These are phyloP conservation scores for Augiades crinisus DNA, from an alignment of 2,888 invertebrate species.

Conservation along the genomic window DNA sequence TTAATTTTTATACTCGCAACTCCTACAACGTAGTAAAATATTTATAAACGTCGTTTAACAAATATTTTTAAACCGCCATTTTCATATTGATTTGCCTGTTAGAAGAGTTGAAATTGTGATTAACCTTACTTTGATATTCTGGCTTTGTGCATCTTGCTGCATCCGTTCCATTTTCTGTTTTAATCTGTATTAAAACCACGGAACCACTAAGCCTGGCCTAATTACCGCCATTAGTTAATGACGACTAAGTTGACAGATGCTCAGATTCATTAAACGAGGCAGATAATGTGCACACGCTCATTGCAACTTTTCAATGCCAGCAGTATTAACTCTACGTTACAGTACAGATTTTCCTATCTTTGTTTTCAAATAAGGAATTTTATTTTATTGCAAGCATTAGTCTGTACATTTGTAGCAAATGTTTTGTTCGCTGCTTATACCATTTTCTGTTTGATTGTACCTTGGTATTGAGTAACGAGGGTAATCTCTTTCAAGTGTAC, in stretches of 20 bases:
- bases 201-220: conserved; percentile 22
- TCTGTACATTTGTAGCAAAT: conserved; percentile 3
- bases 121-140: conserved; percentile 19
- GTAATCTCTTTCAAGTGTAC: neutral
- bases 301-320: conserved; percentile 25
- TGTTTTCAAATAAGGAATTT: conserved; percentile 19
- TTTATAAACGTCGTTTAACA: too few relatives aligned
- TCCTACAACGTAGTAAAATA: too few relatives aligned
- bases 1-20: too few relatives aligned
- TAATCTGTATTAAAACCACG: conserved; percentile 24
- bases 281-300: conserved; percentile 25
- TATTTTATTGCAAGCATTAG: conserved; percentile 9
- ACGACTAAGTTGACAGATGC: conserved; percentile 24
- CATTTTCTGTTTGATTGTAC: neutral
- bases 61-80: too few relatives aligned
- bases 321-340: conserved; percentile 11
- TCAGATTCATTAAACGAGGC: conserved; percentile 18
- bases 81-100: too few relatives aligned
- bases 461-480: neutral
- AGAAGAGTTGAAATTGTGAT: conserved; percentile 14
- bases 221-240: conserved; percentile 27
- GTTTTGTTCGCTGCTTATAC: conserved; percentile 3
- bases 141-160: conserved; percentile 14
- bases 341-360: conserved; percentile 20
- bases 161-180: conserved; percentile 25